Evolutionary conservation across 2,113 vertebrate species (phyloP), one percentile per base, ranked within the genome.

Genomic region (Thalassarche chlororhynchos): DNA sequence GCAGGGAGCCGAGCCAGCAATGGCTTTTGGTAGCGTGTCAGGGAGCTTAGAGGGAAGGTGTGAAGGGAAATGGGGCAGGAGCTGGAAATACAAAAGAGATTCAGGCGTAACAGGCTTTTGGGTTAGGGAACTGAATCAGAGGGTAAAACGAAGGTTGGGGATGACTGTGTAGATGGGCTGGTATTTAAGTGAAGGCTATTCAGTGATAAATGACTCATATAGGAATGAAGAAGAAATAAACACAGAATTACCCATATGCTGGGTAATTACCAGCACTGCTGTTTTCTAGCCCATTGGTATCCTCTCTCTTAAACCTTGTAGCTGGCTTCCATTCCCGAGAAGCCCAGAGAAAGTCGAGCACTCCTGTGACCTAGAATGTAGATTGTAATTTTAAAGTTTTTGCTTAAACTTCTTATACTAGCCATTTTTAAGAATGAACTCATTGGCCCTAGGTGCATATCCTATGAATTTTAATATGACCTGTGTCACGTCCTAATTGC

Each of bases 391-490:
- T 57, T 38, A 85, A 90, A 86, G 51, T 46, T 94, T 80, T 81
- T 81, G 49, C 64, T 69, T 69, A 12, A 55, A 79, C 28, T 77
- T 44, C 47, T 64, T 19, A 8, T 20, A 23, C n/a, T 12, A 54
- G 8, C 38, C 83, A 18, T 57, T 77, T 61, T 19, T 19, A 72
- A 34, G 31, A 46, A 62, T 9, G 2, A 77, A 62, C 60, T 81
- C 64, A 5, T 13, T 90, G 46, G 79, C 58, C 79, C n/a, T 66
- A 38, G 31, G 44, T 90, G 34, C 14, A 17, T 28, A 47, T 46
- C 15, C 84, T 62, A 69, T 90, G 32, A 91, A 97, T 94, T 94
- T 96, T 94, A 80, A 93, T 93, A 34, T 29, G 61, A 82, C 74
- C 61, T 79, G 51, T 49, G 57, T 40, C 76, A 42, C 42, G 3